Percentiles rank a stretch among this genome's conserved stretches.
Evolutionary conservation across 2,113 vertebrate genomes (phyloP).

Genomic region (Mustela lutreola): DNA sequence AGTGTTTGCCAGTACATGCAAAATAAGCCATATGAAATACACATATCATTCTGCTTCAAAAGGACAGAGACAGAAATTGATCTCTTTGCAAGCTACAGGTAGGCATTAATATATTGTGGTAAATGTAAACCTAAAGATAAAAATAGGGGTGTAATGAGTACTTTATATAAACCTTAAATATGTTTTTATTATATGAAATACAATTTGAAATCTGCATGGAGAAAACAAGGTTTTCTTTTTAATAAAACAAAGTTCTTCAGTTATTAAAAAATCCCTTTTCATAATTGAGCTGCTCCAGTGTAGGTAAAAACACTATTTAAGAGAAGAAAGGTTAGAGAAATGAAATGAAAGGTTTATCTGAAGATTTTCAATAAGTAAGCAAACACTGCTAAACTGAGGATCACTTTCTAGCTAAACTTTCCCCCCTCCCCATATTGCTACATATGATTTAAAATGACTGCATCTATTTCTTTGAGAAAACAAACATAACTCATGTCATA

Average conservation of each 20-base stretch:
- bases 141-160: not conserved
- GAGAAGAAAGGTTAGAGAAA: conserved; percentile 63
- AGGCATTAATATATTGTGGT: conserved; percentile 82
- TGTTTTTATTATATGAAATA: conserved; percentile 57
- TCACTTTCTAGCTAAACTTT: conserved; percentile 84
- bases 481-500: conserved; percentile 79
- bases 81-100: conserved; percentile 88
- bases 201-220: conserved; percentile 47
- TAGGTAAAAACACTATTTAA: conserved; percentile 65
- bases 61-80: conserved; percentile 59
- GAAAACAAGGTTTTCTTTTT: conserved; percentile 36
- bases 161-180: conserved; percentile 46
- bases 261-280: not conserved
- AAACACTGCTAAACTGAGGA: conserved; percentile 76
- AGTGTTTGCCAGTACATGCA: conserved; percentile 30
- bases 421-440: conserved; percentile 63
- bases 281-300: conserved; percentile 62
- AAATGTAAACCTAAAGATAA: conserved; percentile 61
- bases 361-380: conserved; percentile 85
- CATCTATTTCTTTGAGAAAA: conserved; percentile 71
- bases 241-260: conserved; percentile 61
- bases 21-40: conserved; percentile 71
- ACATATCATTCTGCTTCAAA: conserved; percentile 73
- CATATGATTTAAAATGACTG: conserved; percentile 65
- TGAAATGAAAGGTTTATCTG: conserved; percentile 61